These are phyloP conservation scores for Nesidiocoris tenuis DNA, from an alignment of 2,888 invertebrate genomes.

Conservation along the genomic window DNA sequence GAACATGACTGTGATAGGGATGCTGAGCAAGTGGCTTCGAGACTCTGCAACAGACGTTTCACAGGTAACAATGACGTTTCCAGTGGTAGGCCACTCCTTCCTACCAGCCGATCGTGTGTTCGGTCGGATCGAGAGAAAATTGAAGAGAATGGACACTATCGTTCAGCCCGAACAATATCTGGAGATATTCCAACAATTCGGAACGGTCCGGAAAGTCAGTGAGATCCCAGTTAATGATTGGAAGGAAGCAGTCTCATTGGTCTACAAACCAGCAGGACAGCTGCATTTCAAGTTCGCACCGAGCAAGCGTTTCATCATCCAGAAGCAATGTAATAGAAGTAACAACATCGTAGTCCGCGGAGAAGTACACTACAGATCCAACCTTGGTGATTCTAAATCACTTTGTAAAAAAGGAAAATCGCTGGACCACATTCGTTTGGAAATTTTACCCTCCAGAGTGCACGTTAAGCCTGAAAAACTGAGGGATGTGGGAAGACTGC, in stretches of 20 bases:
- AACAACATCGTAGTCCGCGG: background rate
- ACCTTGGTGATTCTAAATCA: constrained; percentile 3
- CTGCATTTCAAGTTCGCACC: constrained; percentile 31
- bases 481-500: constrained; percentile 23
- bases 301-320: constrained; percentile 5
- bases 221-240: background rate
- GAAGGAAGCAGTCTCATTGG: constrained; percentile 20
- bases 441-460: background rate
- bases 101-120: constrained; percentile 38
- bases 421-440: background rate
- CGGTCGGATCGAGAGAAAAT: constrained; percentile 35
- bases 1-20: constrained; percentile 44
- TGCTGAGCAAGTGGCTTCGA: constrained; percentile 42
- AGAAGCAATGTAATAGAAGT: background rate
- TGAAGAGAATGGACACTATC: constrained; percentile 21
- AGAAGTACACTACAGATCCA: background rate
- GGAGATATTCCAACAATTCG: background rate
- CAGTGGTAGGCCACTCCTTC: constrained; percentile 36
- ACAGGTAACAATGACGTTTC: constrained; percentile 35
- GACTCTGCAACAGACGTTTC: constrained; percentile 15
- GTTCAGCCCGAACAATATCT: constrained; percentile 14
- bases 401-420: constrained; percentile 22
- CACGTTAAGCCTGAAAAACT: constrained; percentile 24
- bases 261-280: constrained; percentile 9
- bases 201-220: constrained; percentile 6